These are phyloP conservation scores for Rhinoraja longicauda DNA, from an alignment of 2,797 vertebrate genomes.

Conservation along the genomic window DNA sequence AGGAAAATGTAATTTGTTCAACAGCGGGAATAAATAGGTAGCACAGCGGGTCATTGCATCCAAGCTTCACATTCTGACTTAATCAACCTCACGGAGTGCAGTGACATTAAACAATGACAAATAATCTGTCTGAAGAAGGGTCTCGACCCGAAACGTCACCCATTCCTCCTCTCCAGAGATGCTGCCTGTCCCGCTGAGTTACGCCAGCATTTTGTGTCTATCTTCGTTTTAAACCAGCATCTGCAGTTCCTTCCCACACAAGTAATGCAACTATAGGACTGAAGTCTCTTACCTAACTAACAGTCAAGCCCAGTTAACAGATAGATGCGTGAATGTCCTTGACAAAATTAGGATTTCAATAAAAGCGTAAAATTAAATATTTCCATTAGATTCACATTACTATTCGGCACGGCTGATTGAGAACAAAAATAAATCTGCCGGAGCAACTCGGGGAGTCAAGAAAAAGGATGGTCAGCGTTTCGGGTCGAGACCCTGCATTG, in stretches of 20 bases:
- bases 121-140: no score
- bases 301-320: not conserved
- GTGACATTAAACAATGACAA: not conserved
- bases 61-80: not conserved
- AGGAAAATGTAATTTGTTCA: not conserved
- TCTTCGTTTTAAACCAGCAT: no score
- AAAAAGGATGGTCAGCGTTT: no score
- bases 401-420: not conserved
- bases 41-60: not conserved
- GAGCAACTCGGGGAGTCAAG: no score
- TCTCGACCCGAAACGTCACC: no score
- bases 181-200: no score
- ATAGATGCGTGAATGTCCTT: not conserved
- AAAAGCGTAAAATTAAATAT: not conserved
- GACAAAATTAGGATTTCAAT: not conserved
- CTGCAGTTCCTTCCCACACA: not conserved
- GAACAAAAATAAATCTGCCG: no score
- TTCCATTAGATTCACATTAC: not conserved
- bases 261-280: not conserved
- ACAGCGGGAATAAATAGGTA: not conserved
- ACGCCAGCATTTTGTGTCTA: no score
- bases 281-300: not conserved
- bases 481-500: no score
- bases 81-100: not conserved
- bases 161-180: no score